Conservation (phyloP, 2,113 vertebrate genomes). For the Tragelaphus imberbis region DNA sequence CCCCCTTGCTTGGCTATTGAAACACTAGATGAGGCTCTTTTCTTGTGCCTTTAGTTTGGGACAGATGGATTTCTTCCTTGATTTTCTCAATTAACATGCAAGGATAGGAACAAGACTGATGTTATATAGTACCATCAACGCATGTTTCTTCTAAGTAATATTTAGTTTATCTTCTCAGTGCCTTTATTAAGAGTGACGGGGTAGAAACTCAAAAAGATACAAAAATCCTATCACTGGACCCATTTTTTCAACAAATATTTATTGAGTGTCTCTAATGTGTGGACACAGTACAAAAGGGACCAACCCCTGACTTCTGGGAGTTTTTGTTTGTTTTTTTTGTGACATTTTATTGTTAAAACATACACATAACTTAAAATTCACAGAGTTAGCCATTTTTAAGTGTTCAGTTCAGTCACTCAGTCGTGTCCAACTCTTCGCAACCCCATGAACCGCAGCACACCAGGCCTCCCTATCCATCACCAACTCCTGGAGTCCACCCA, state of each 20-base stretch:
- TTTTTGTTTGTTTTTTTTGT: neutral
- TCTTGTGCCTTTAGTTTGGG: neutral
- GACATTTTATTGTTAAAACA: neutral
- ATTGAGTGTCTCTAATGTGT: neutral
- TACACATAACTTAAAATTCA: neutral
- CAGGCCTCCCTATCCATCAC: no score
- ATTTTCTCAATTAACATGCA: neutral
- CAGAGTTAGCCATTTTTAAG: neutral
- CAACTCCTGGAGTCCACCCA: no score
- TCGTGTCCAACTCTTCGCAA: fast-evolving
- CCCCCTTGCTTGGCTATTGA: neutral
- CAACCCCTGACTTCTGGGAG: neutral
- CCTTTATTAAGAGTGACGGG: neutral
- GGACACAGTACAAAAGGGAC: neutral
- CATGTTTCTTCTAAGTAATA: neutral
- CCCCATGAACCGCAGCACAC: no score
- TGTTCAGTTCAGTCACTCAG: neutral
- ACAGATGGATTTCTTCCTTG: neutral
- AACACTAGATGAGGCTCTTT: neutral
- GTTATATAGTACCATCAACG: neutral
- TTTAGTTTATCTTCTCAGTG: neutral
- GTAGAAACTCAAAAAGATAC: neutral
- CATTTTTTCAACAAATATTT: neutral
- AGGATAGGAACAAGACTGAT: neutral
- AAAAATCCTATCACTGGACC: neutral